Conservation (phyloP, 2,113 vertebrate species). For the Albula goreensis region DNA sequence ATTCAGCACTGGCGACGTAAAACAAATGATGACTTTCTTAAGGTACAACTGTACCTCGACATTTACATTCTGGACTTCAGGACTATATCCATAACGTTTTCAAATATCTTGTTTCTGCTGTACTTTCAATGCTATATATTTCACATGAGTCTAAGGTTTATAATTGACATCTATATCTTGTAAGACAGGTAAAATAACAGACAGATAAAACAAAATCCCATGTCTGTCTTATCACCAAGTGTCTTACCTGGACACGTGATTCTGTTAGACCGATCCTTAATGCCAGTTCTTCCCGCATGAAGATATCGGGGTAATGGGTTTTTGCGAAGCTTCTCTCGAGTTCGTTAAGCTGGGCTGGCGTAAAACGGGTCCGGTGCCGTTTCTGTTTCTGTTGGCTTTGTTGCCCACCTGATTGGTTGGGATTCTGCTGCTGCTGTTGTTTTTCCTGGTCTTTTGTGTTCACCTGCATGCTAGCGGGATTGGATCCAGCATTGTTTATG, state of each 20-base stretch:
- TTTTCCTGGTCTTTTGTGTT: constrained; percentile 92
- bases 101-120: too few species aligned
- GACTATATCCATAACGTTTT: too few species aligned
- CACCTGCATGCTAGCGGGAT: constrained; percentile 83
- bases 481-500: constrained; percentile 87
- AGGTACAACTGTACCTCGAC: too few species aligned
- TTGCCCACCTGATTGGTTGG: constrained; percentile 70
- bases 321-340: constrained; percentile 98
- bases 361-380: constrained; percentile 96
- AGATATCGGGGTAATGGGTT: constrained; percentile 98
- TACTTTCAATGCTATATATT: too few species aligned
- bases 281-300: constrained; percentile 96
- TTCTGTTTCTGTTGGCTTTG: constrained; percentile 94
- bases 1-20: neutral
- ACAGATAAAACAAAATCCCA: neutral
- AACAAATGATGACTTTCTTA: neutral
- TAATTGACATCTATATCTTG: neutral
- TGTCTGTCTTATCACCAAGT: too few species aligned
- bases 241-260: constrained; percentile 91
- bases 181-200: neutral
- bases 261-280: constrained; percentile 95
- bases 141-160: neutral
- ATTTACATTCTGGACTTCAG: too few species aligned
- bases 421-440: constrained; percentile 80
- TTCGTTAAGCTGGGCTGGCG: constrained; percentile 96